These are phyloP conservation scores for Perca schrenkii DNA, from an alignment of 2,113 vertebrate genomes.

Conservation along the genomic window DNA sequence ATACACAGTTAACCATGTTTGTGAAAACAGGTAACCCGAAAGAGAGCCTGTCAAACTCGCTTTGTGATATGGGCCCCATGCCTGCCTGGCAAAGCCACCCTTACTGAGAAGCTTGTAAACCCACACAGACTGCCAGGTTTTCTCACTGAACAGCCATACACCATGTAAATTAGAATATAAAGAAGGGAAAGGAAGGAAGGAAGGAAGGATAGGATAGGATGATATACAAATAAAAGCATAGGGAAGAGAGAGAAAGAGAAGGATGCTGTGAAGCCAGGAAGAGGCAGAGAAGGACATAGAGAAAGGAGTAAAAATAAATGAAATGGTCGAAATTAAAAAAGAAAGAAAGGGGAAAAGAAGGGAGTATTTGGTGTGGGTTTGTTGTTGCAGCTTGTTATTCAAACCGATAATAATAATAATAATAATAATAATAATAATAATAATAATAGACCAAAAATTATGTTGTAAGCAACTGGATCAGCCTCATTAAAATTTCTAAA, in stretches of 20 bases:
- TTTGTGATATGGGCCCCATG: slow-evolving; percentile 25
- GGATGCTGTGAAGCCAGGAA: not conserved
- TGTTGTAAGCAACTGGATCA: not conserved
- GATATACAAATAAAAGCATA: slow-evolving; percentile 14
- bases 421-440: too few species aligned
- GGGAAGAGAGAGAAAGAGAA: not conserved
- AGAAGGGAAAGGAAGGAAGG: slow-evolving; percentile 1
- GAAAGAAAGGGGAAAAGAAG: not conserved
- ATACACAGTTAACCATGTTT: not conserved
- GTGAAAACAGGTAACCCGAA: not conserved
- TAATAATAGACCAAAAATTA: not conserved
- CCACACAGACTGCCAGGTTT: slow-evolving; percentile 59
- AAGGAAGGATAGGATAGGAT: not conserved
- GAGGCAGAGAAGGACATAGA: not conserved
- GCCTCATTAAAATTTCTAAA: not conserved
- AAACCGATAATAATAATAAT: not conserved
- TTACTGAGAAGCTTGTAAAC: slow-evolving; percentile 68
- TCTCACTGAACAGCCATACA: slow-evolving; percentile 53
- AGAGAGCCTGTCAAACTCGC: slow-evolving; percentile 19
- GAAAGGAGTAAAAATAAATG: not conserved
- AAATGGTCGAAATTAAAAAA: not conserved
- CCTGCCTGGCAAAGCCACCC: slow-evolving; percentile 56
- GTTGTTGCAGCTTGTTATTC: slow-evolving; percentile 1
- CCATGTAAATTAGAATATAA: slow-evolving; percentile 71
- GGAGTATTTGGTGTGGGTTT: slow-evolving; percentile 4